phyloP scores from a whole-genome alignment of 1,140 invertebrate genomes.

The Monochamus saltuarius region DNA sequence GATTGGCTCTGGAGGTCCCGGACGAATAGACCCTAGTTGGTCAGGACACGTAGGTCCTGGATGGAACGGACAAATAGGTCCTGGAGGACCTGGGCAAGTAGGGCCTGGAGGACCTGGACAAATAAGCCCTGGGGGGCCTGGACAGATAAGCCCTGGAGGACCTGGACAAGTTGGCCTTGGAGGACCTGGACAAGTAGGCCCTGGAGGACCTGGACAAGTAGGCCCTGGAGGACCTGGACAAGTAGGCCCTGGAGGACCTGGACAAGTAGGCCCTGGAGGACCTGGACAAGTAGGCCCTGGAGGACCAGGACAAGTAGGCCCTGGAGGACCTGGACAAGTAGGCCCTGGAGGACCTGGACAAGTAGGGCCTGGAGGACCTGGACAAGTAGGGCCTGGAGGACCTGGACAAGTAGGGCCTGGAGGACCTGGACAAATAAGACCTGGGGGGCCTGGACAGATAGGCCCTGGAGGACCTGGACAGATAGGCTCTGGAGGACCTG shows the following conservation, averaged over 20 bases:
- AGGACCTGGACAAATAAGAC: conserved; percentile 6
- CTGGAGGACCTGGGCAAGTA: conserved; percentile 17
- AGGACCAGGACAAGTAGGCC: conserved; percentile 12
- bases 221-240: no score
- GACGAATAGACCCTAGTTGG: conserved; percentile 23
- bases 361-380: conserved; percentile 2
- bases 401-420: conserved; percentile 1
- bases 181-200: conserved; percentile 4
- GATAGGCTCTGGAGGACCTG: background rate
- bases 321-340: conserved; percentile 24
- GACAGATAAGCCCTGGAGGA: background rate
- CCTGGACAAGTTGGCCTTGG: conserved; percentile 3
- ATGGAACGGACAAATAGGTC: conserved; percentile 2
- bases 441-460: background rate
- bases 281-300: conserved; percentile 8
- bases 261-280: background rate
- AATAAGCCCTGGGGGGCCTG: conserved; percentile 24
- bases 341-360: conserved; percentile 14
- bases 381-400: background rate
- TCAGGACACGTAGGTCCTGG: conserved; percentile 24
- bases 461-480: background rate
- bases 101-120: conserved; percentile 14
- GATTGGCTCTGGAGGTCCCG: conserved; percentile 20
- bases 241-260: conserved; percentile 11
- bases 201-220: conserved; percentile 18